These are phyloP conservation scores for Elephas maximus DNA, from an alignment of 2,113 vertebrate species.

Conservation along the genomic window DNA sequence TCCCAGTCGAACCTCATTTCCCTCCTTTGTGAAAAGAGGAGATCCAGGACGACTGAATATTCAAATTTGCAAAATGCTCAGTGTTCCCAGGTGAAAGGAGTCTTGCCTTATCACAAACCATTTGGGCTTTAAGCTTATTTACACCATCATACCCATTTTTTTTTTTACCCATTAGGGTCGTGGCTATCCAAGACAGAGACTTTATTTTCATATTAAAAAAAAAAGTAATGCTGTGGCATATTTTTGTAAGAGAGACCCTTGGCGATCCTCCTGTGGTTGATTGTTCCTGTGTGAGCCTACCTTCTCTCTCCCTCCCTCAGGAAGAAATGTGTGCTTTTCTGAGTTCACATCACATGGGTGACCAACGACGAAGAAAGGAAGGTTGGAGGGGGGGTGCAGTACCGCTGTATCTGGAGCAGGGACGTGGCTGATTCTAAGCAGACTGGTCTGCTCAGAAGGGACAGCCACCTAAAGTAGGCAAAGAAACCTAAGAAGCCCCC, in stretches of 20 bases:
- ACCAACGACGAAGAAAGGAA: neutral
- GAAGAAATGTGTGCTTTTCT: conserved; percentile 45
- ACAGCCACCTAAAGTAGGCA: neutral
- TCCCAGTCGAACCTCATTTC: neutral
- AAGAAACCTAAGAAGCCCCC: neutral
- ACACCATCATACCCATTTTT: neutral
- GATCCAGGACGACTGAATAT: conserved; percentile 57
- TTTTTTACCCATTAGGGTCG: neutral
- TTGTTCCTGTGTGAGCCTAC: conserved; percentile 45
- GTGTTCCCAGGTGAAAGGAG: conserved; percentile 43
- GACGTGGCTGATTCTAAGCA: neutral
- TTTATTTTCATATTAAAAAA: conserved; percentile 55
- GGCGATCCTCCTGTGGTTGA: neutral
- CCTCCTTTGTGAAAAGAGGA: conserved; percentile 52
- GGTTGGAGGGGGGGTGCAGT: neutral
- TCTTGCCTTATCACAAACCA: neutral
- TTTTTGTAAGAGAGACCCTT: conserved; percentile 48
- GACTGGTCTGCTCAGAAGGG: neutral
- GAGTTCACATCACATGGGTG: neutral
- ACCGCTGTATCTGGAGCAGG: neutral
- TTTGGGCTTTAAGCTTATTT: conserved; percentile 28
- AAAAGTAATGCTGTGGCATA: neutral
- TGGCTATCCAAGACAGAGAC: conserved; percentile 34
- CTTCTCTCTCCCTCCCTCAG: neutral
- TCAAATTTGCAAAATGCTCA: conserved; percentile 58